Conservation (phyloP, 2,113 vertebrate genomes). For the Pogonocichla stellata region DNA sequence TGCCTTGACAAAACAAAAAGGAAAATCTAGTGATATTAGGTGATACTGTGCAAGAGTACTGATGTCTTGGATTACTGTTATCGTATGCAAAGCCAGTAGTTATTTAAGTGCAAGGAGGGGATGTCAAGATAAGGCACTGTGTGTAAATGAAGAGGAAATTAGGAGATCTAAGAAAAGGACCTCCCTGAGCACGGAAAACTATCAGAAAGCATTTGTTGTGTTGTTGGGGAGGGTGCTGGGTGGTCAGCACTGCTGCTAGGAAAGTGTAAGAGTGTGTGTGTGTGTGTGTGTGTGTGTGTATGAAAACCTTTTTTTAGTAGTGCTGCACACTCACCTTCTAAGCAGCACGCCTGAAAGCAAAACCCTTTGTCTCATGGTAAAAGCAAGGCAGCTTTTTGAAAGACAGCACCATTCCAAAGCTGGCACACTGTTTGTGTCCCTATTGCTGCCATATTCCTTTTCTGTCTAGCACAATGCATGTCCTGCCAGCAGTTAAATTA, state of each 20-base stretch:
- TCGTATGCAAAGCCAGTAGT: background rate
- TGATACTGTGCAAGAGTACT: background rate
- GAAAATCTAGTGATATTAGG: background rate
- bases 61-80: background rate
- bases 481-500: background rate
- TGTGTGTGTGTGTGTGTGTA: fast-evolving
- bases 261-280: background rate
- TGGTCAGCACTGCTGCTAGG: background rate
- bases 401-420: background rate
- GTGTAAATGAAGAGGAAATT: background rate
- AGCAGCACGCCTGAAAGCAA: fast-evolving
- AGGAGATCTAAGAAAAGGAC: background rate
- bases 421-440: background rate
- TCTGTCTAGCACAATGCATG: background rate
- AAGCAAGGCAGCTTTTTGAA: background rate
- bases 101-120: background rate
- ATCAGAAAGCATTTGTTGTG: background rate
- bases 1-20: background rate
- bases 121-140: background rate
- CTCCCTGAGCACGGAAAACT: fast-evolving
- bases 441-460: background rate
- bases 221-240: background rate
- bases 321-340: background rate
- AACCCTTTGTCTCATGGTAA: background rate
- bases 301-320: background rate